phyloP scores from a whole-genome alignment of 2,113 vertebrate species.

The Gymnorhina tibicen region DNA sequence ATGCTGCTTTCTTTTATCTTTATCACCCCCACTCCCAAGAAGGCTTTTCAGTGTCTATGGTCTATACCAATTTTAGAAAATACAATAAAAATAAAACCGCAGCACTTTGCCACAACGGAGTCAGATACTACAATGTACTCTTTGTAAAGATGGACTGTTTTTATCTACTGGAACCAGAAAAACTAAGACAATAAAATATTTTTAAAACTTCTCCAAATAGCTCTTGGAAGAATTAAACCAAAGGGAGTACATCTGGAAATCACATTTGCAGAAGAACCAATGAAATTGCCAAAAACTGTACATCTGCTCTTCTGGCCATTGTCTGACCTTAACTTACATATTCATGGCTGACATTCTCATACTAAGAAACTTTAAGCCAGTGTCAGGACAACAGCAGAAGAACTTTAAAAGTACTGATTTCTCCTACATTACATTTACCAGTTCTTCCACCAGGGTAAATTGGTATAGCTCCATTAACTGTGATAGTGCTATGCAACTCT shows the following conservation, averaged over 20 bases:
- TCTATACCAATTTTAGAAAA: conserved; percentile 75
- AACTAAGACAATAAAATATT: conserved; percentile 38
- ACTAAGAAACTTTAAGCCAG: neutral
- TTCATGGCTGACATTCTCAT: neutral
- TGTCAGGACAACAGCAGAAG: neutral
- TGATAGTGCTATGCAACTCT: neutral
- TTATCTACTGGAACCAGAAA: conserved; percentile 63
- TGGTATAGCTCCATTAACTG: neutral
- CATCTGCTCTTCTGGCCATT: conserved; percentile 29
- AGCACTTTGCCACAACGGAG: conserved; percentile 37
- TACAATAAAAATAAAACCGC: conserved; percentile 38
- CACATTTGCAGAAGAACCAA: neutral
- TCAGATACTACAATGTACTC: conserved; percentile 22
- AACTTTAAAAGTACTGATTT: neutral
- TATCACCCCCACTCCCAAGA: conserved; percentile 67
- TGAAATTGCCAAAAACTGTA: conserved; percentile 45
- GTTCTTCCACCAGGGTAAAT: neutral
- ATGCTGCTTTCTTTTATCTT: conserved; percentile 74
- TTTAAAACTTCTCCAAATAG: conserved; percentile 52
- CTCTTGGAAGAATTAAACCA: conserved; percentile 64
- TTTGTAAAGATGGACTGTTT: conserved; percentile 52
- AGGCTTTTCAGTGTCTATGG: conserved; percentile 60
- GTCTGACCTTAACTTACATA: neutral
- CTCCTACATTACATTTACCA: neutral
- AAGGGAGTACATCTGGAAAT: conserved; percentile 66